Evolutionary conservation across 64 coral and sea anemone genomes (phyloP).

Genomic region (Montipora efflorescens): DNA sequence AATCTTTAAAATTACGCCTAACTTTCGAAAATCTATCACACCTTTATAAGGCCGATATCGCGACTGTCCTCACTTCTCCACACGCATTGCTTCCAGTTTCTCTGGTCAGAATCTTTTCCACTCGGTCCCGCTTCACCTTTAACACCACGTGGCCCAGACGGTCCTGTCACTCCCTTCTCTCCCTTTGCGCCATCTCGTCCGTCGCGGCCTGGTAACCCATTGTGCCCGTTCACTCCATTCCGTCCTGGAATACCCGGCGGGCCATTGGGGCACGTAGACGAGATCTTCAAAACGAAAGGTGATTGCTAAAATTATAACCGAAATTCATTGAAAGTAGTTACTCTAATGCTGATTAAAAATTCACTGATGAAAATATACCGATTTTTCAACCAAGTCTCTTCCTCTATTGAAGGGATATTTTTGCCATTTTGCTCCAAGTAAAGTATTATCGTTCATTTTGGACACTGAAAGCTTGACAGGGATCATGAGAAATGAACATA

Average conservation of each 20-base stretch:
- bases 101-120: neutral
- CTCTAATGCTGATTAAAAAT: too few relatives aligned
- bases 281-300: neutral
- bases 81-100: constrained; percentile 29
- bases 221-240: constrained; percentile 22
- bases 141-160: neutral
- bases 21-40: too few relatives aligned
- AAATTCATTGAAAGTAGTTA: too few relatives aligned
- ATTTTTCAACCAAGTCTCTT: too few relatives aligned
- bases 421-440: too few relatives aligned
- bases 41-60: neutral
- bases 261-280: neutral
- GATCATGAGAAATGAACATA: too few relatives aligned
- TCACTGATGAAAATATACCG: too few relatives aligned
- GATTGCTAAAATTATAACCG: too few relatives aligned
- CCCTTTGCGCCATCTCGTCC: constrained; percentile 37
- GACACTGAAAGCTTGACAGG: too few relatives aligned
- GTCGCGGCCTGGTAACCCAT: constrained; percentile 48
- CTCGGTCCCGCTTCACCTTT: constrained; percentile 11
- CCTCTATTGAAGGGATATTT: too few relatives aligned
- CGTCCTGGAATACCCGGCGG: constrained; percentile 14
- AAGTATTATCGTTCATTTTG: too few relatives aligned
- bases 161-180: neutral
- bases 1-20: too few relatives aligned
- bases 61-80: neutral